Evolutionary conservation across 2,113 vertebrate species (phyloP).

Genomic region (Oryzias woworae): DNA sequence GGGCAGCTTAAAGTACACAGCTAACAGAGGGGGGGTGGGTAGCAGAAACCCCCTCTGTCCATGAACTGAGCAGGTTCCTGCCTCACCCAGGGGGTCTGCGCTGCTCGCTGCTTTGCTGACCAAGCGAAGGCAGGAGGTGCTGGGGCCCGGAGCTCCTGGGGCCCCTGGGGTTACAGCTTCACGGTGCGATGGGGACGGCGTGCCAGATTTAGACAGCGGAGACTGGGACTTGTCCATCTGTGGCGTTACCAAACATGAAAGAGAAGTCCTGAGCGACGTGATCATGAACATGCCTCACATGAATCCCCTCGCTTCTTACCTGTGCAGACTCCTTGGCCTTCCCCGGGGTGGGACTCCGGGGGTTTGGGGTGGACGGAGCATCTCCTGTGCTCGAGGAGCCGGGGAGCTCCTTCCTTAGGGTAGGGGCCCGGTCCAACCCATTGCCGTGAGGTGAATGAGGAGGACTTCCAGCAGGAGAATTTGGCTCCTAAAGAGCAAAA

Average conservation of each 20-base stretch:
- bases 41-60: neutral
- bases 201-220: slow-evolving; percentile 78
- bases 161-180: slow-evolving; percentile 79
- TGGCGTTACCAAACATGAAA: slow-evolving; percentile 1
- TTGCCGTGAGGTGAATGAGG: slow-evolving; percentile 70
- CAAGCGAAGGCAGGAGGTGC: slow-evolving; percentile 80
- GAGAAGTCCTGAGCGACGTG: neutral
- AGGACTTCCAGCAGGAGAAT: slow-evolving; percentile 81
- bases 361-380: slow-evolving; percentile 74
- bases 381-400: slow-evolving; percentile 78
- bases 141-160: slow-evolving; percentile 78
- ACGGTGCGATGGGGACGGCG: slow-evolving; percentile 78
- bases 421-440: slow-evolving; percentile 72
- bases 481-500: slow-evolving; percentile 77
- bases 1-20: slow-evolving; percentile 19
- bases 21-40: slow-evolving; percentile 34
- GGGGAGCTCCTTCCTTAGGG: slow-evolving; percentile 72
- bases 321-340: slow-evolving; percentile 78
- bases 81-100: slow-evolving; percentile 82
- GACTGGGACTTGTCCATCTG: slow-evolving; percentile 80
- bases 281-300: neutral
- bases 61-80: neutral
- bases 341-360: slow-evolving; percentile 74
- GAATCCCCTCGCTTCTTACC: slow-evolving; percentile 56
- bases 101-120: slow-evolving; percentile 77